Conservation (phyloP, 2,797 vertebrate species). For the Macrochelys suwanniensis region DNA sequence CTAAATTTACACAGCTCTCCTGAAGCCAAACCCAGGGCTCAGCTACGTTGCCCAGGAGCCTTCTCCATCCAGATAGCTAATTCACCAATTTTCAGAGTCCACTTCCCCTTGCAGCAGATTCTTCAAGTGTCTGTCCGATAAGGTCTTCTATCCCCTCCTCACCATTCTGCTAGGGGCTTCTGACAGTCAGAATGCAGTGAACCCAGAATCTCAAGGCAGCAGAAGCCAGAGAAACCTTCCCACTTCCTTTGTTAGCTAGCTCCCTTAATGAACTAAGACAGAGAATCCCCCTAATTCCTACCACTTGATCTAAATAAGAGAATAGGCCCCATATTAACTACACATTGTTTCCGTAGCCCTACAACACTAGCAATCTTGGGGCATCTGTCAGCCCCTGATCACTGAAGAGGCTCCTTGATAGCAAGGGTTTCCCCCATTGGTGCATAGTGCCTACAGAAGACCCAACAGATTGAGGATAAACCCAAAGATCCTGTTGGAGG, state of each 20-base stretch:
- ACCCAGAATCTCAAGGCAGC: fast-evolving
- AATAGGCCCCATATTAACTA: too few species aligned
- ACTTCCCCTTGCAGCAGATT: not conserved
- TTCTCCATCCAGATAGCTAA: not conserved
- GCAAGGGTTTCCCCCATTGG: not conserved
- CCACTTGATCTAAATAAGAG: too few species aligned
- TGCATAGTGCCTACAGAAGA: not conserved
- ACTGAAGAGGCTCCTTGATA: not conserved
- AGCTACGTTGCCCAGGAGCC: not conserved
- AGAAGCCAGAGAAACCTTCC: not conserved
- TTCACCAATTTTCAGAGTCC: not conserved
- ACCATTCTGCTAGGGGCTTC: fast-evolving
- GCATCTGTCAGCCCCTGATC: not conserved
- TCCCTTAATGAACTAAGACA: not conserved
- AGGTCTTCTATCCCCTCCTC: not conserved
- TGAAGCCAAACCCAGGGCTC: too few species aligned
- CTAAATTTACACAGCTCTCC: not conserved
- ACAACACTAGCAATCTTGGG: not conserved
- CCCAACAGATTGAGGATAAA: not conserved
- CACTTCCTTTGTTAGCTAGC: not conserved
- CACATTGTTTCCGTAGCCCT: not conserved
- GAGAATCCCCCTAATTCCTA: not conserved
- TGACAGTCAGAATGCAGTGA: not conserved
- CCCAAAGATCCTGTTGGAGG: not conserved
- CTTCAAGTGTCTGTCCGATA: not conserved